Percentiles rank a stretch among this genome's conserved stretches.
phyloP scores from a whole-genome alignment of 1,140 invertebrate species.

The Ooceraea biroi region DNA sequence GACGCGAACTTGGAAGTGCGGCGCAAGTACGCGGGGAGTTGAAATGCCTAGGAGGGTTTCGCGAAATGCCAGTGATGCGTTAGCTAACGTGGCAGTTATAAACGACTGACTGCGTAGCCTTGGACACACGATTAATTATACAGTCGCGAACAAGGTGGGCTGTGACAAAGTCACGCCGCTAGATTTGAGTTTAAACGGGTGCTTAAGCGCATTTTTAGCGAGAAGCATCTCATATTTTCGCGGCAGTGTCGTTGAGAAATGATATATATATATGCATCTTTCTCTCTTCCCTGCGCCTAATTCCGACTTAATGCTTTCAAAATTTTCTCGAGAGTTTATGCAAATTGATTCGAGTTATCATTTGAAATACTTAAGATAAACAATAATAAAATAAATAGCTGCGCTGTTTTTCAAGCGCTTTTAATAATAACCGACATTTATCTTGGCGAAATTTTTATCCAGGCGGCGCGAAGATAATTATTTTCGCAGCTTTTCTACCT shows the following conservation, averaged over 20 bases:
- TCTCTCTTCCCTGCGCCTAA: no score
- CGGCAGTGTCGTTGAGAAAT: background rate
- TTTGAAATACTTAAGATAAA: background rate
- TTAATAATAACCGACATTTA: no score
- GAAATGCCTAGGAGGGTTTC: slow-evolving; percentile 27
- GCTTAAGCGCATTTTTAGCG: slow-evolving; percentile 6
- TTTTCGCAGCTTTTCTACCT: background rate
- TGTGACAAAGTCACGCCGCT: slow-evolving; percentile 21
- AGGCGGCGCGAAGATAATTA: background rate
- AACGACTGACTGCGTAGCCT: slow-evolving; percentile 17
- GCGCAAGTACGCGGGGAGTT: no score
- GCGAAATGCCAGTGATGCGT: slow-evolving; percentile 28
- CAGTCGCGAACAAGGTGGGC: slow-evolving; percentile 2
- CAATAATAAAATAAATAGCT: no score
- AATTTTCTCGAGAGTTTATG: background rate
- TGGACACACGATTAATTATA: slow-evolving; percentile 36
- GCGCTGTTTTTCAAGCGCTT: no score
- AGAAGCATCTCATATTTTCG: background rate
- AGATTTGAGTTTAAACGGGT: slow-evolving; percentile 20
- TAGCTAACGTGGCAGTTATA: slow-evolving; percentile 42
- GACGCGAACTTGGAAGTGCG: background rate
- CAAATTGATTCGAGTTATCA: slow-evolving; percentile 1
- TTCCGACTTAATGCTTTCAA: no score
- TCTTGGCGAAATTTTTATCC: no score
- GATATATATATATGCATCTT: no score